Base-by-base conservation (phyloP, 1,140 invertebrate genomes). In the Gyrodactylus salaris region DNA sequence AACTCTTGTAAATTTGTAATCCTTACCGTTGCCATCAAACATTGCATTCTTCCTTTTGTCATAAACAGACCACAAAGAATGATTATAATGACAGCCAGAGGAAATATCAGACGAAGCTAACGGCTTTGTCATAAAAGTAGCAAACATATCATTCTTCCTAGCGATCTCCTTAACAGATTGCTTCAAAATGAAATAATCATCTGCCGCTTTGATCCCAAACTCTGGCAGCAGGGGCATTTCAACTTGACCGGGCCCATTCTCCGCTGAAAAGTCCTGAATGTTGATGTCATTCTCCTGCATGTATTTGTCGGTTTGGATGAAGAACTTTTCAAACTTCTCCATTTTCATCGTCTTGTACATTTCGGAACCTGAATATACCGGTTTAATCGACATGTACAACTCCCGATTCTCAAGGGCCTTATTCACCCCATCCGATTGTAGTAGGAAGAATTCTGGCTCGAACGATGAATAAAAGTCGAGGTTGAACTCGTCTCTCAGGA, bases 111-210 rank as follows among this genome's bases (percentile, higher is more conserved):
- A 20, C 0, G 22, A n/a, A 54, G 7, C 7, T 26, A 34, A 23
- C 21, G 75, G 75, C 68, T 74, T 74, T 1, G 75, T 34, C 75
- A 76, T 76, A 26, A 76, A 76, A n/a, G 73, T 73, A 1, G 74
- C 75, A 24, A 26, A 71, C 23, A 68, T 26, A 20, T 72, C 26
- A 20, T 73, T 22, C 25, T 70, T 54, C n/a, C 21, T 25, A 21
- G 68, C 22, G 1, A 76, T 75, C 34, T 76, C 75, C 70, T 75
- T 75, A 19, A 74, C 21, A 27, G 21, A 73, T 25, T 75, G 68
- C 54, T 76, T 76, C 20, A 74, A 25, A 20, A 21, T 54, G 68
- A 76, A 76, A 20, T 25, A 27, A n/a, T 54, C 54, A n/a, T 76
- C 75, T 16, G 73, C 72, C 20, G 54, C 20, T 1, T 54, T 25